These are phyloP conservation scores for Sylvietta virens DNA, from an alignment of 2,113 vertebrate genomes.

Conservation along the genomic window DNA sequence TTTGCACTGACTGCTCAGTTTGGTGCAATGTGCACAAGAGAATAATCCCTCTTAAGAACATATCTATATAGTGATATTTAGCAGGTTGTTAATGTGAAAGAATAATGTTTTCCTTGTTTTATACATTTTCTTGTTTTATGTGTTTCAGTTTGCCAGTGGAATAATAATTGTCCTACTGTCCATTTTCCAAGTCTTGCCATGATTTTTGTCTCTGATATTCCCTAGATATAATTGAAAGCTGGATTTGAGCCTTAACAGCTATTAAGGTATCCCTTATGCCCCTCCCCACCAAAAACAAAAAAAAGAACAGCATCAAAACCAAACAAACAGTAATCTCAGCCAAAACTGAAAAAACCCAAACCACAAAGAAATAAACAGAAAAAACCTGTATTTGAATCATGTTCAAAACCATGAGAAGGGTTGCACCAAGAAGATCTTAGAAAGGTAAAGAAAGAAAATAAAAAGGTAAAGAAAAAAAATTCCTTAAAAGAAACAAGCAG, in stretches of 20 bases:
- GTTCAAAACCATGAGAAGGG: neutral
- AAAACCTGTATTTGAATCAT: fast-evolving
- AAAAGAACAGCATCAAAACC: neutral
- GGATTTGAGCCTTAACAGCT: neutral
- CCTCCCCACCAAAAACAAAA: fast-evolving
- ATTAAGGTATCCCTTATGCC: neutral
- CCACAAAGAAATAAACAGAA: fast-evolving
- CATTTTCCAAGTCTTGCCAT: neutral
- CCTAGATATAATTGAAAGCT: neutral
- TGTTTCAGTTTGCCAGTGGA: neutral
- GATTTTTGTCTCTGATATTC: neutral
- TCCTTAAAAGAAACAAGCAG: neutral
- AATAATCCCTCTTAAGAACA: neutral
- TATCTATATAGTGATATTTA: neutral
- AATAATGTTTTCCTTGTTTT: neutral
- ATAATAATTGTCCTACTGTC: neutral
- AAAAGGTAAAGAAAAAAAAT: neutral
- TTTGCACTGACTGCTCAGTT: neutral
- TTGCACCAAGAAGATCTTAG: neutral
- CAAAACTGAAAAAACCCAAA: neutral
- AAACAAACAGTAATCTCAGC: neutral
- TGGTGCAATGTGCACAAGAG: no score
- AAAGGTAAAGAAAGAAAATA: neutral
- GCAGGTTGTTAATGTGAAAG: neutral
- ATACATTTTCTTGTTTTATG: neutral